These are phyloP conservation scores for Vulpes lagopus DNA, from an alignment of 2,113 vertebrate genomes.

Conservation along the genomic window DNA sequence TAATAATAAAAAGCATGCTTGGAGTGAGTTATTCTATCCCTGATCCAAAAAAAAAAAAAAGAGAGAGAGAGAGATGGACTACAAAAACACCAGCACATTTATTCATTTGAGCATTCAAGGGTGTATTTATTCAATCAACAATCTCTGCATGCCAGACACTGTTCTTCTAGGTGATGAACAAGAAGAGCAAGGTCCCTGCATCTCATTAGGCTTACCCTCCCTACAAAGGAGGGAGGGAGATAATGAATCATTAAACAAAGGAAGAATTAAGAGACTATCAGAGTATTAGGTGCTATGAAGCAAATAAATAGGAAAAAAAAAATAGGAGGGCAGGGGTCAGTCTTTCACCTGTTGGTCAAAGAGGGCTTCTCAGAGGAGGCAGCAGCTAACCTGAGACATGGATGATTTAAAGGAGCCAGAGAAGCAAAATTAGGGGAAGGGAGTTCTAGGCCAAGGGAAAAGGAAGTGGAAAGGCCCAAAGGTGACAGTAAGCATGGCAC, in stretches of 20 bases:
- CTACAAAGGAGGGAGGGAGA: not conserved
- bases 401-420: not conserved
- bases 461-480: not conserved
- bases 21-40: not conserved
- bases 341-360: not conserved
- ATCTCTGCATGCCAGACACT: not conserved
- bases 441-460: not conserved
- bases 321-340: not conserved
- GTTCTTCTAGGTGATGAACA: not conserved
- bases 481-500: not conserved
- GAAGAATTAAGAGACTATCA: not conserved
- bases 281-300: not conserved
- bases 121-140: not conserved
- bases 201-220: not conserved
- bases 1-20: not conserved
- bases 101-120: not conserved
- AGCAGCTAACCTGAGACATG: not conserved
- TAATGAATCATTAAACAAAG: not conserved
- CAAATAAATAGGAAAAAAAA: not conserved
- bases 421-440: not conserved
- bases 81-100: not conserved
- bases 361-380: not conserved
- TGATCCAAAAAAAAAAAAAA: not conserved
- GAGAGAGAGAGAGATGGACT: not conserved
- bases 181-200: not conserved